A percentile compares a stretch with the other conserved stretches of the same genome.
Evolutionary conservation across 2,113 vertebrate species (phyloP).

Genomic region (Sisor rabdophorus): DNA sequence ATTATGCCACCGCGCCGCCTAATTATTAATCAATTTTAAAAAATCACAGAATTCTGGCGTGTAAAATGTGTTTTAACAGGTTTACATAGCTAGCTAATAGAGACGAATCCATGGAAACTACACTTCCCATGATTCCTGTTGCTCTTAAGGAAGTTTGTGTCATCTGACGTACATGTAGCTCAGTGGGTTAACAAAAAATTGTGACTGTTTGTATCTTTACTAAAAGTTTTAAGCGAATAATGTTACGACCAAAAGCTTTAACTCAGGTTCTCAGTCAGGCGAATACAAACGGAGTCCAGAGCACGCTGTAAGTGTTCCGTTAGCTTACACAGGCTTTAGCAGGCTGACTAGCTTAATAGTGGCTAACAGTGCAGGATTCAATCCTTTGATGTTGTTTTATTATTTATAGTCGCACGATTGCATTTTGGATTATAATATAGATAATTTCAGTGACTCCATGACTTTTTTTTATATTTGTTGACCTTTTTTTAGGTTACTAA

Average conservation of each 20-base stretch:
- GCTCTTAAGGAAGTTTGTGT: conserved; percentile 42
- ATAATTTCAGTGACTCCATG: not conserved
- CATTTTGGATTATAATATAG: not conserved
- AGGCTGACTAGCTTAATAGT: conserved; percentile 17
- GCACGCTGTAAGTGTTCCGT: conserved; percentile 85
- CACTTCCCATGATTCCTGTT: conserved; percentile 52
- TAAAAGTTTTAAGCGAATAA: not conserved
- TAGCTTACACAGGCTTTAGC: not conserved
- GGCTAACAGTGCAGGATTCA: not conserved
- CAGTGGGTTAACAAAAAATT: not conserved
- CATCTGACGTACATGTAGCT: conserved; percentile 36
- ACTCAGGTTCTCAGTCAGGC: conserved; percentile 96
- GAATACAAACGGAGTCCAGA: conserved; percentile 94
- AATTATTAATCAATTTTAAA: no score
- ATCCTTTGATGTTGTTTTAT: not conserved
- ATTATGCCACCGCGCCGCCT: no score
- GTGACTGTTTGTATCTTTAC: not conserved
- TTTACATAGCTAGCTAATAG: no score
- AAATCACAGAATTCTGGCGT: no score
- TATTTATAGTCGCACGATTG: not conserved
- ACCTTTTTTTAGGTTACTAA: conserved; percentile 68
- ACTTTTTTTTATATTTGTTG: no score
- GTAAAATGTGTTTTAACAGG: no score
- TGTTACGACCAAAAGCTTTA: conserved; percentile 91
- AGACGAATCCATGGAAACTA: conserved; percentile 22